Conservation (phyloP, 2,113 vertebrate species). For the Serilophus lunatus region DNA sequence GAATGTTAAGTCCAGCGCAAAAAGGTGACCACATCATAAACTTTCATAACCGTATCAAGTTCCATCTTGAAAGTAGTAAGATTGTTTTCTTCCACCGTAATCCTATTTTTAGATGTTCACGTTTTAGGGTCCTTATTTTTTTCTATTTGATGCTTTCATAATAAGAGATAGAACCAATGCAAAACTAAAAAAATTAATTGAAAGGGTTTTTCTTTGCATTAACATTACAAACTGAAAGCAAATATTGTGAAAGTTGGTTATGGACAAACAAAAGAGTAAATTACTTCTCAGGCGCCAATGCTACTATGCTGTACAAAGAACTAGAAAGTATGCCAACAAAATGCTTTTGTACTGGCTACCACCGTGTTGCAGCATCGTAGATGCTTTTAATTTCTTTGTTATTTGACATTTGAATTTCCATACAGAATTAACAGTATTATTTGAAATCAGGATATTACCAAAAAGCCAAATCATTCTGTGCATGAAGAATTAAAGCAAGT, state of each 20-base stretch:
- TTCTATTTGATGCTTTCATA: neutral
- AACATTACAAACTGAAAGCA: neutral
- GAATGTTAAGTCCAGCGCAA: neutral
- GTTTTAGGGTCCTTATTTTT: neutral
- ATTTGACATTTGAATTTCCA: neutral
- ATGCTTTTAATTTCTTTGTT: neutral
- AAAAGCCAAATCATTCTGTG: neutral
- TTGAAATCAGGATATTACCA: neutral
- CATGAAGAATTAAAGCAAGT: neutral
- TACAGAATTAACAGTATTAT: neutral
- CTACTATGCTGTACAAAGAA: neutral
- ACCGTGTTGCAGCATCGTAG: neutral
- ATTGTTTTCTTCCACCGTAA: neutral
- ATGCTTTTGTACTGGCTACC: neutral
- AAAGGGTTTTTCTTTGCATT: neutral
- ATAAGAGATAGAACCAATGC: neutral
- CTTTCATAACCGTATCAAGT: neutral
- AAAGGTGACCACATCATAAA: neutral
- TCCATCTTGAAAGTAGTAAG: neutral
- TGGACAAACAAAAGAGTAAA: neutral
- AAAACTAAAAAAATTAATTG: neutral
- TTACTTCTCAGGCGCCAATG: neutral
- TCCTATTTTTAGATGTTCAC: neutral
- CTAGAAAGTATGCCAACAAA: neutral
- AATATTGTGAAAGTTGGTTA: neutral